Evolutionary conservation across 1,140 invertebrate genomes (phyloP).

Genomic region (Popillia japonica): DNA sequence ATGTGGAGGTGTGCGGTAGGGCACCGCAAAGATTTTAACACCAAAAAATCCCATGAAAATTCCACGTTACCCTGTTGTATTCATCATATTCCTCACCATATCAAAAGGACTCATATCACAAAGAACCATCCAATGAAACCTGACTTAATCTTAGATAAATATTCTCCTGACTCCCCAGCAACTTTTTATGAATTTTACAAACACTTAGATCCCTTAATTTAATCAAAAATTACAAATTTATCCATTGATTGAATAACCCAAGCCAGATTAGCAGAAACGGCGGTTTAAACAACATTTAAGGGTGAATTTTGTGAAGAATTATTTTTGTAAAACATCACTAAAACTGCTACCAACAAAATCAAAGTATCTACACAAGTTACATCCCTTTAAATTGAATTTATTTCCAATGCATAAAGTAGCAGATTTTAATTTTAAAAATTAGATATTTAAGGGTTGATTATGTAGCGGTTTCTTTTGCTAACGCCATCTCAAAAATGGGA

Average conservation of each 20-base stretch:
- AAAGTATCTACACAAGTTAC: neutral
- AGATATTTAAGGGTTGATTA: slow-evolving; percentile 6
- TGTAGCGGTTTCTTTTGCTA: neutral
- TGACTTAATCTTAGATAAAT: neutral
- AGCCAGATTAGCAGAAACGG: neutral
- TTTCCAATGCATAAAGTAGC: neutral
- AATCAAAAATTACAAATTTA: neutral
- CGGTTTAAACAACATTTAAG: neutral
- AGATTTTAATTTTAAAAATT: neutral
- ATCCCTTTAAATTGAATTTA: neutral
- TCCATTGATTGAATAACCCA: neutral
- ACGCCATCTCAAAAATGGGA: neutral
- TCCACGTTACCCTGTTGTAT: neutral
- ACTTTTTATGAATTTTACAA: neutral
- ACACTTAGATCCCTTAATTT: slow-evolving; percentile 6
- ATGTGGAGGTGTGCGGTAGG: neutral
- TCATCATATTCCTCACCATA: neutral
- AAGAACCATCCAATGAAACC: neutral
- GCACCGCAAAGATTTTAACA: neutral
- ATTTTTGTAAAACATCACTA: neutral
- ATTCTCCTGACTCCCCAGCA: neutral
- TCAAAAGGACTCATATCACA: neutral
- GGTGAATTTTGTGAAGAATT: neutral
- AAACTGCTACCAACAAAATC: neutral
- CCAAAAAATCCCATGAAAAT: neutral